Evolutionary conservation across 2,113 vertebrate genomes (phyloP).

Genomic region (Carassius carassius): DNA sequence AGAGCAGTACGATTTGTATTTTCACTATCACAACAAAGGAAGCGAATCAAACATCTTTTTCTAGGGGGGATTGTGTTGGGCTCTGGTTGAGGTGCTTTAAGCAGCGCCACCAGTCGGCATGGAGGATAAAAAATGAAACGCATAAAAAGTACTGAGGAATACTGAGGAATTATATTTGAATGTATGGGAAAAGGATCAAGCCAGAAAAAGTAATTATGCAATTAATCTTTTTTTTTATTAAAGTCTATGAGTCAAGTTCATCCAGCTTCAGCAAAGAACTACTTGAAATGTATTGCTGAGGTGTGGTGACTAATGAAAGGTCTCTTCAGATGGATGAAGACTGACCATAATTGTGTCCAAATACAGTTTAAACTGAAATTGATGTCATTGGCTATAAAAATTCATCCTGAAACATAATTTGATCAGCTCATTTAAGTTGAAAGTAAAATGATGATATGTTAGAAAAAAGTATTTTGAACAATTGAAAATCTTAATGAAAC

Average conservation of each 20-base stretch:
- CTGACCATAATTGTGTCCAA: neutral
- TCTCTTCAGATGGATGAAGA: neutral
- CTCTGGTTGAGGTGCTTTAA: neutral
- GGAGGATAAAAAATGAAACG: neutral
- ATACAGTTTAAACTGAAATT: neutral
- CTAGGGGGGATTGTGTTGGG: neutral
- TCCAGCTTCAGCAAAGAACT: neutral
- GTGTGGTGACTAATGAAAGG: no score
- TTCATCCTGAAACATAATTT: neutral
- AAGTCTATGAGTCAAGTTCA: neutral
- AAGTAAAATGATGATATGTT: neutral
- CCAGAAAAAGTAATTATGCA: no score
- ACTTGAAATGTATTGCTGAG: neutral
- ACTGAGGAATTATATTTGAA: neutral
- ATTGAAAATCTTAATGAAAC: neutral
- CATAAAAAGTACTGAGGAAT: neutral
- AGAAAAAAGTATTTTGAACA: neutral
- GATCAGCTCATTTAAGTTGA: neutral
- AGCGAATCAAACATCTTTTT: constrained; percentile 41
- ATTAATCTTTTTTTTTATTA: neutral
- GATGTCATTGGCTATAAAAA: neutral
- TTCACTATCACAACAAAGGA: constrained; percentile 54
- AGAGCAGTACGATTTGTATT: neutral
- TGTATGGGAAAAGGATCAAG: no score
- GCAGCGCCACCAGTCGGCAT: constrained; percentile 1